These are phyloP conservation scores for Steatocranus sp. DNA, from an alignment of 2,797 vertebrate species.

Conservation along the genomic window DNA sequence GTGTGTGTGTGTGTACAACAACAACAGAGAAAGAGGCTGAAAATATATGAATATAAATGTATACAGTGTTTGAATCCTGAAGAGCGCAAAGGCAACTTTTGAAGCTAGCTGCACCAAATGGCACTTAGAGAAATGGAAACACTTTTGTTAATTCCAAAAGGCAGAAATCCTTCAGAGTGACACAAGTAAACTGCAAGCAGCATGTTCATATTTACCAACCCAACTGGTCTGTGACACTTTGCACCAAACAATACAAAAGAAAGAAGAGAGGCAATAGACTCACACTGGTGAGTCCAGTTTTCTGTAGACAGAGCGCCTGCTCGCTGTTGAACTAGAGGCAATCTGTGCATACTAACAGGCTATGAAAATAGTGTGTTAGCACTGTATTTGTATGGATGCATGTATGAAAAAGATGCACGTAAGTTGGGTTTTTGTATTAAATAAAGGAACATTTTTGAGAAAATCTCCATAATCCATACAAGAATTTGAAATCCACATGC, in stretches of 20 bases:
- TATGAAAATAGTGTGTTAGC: not conserved
- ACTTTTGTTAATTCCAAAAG: not conserved
- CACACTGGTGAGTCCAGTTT: slow-evolving; percentile 17
- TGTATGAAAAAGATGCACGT: not conserved
- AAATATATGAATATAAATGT: not conserved
- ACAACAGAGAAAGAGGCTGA: slow-evolving; percentile 8
- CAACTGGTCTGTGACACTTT: slow-evolving; percentile 44
- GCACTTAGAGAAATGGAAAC: not conserved
- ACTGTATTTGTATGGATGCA: not conserved
- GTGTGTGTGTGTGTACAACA: not conserved
- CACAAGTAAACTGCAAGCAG: slow-evolving; percentile 23
- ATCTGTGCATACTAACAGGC: slow-evolving; percentile 17
- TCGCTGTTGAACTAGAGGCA: slow-evolving; percentile 18
- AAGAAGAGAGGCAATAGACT: slow-evolving; percentile 29
- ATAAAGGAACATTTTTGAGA: not conserved
- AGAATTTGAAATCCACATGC: not conserved
- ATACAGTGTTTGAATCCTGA: not conserved
- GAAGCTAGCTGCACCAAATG: not conserved
- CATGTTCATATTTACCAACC: slow-evolving; percentile 31
- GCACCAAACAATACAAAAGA: slow-evolving; percentile 37
- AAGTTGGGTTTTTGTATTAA: not conserved
- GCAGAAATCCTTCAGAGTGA: slow-evolving; percentile 3
- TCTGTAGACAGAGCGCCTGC: slow-evolving; percentile 4
- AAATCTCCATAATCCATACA: not conserved
- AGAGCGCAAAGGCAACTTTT: not conserved